Percentiles rank a stretch among this genome's conserved stretches.
Evolutionary conservation across 2,888 invertebrate genomes (phyloP).

Genomic region (Pegoplata infirma): DNA sequence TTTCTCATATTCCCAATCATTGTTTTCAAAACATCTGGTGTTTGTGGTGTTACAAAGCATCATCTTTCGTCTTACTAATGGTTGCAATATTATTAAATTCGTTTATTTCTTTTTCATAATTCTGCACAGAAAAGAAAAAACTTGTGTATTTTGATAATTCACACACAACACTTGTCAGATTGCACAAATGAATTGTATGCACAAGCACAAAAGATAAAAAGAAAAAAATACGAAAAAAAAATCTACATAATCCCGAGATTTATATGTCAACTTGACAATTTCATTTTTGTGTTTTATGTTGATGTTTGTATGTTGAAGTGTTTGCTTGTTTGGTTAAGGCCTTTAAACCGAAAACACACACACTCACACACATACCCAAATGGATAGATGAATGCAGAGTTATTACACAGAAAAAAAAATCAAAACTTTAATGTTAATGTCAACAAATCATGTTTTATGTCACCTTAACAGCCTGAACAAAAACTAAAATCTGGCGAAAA

Average conservation of each 20-base stretch:
- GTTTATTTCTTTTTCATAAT: neutral
- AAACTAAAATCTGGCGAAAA: slow-evolving; percentile 4
- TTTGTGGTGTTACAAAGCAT: neutral
- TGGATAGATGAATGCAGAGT: neutral
- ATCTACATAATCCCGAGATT: slow-evolving; percentile 71
- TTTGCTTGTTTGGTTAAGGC: slow-evolving; percentile 47
- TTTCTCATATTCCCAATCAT: too few species aligned
- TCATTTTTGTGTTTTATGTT: slow-evolving; percentile 65
- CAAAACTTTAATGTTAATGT: slow-evolving; percentile 52
- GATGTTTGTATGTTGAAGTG: slow-evolving; percentile 32
- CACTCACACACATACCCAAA: slow-evolving; percentile 6
- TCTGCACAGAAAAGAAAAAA: neutral
- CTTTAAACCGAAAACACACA: slow-evolving; percentile 46
- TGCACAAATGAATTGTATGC: slow-evolving; percentile 39
- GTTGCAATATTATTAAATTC: neutral
- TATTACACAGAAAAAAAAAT: too few species aligned
- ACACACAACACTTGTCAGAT: slow-evolving; percentile 60
- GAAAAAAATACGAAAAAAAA: slow-evolving; percentile 59
- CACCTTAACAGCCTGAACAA: slow-evolving; percentile 50
- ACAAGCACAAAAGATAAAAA: slow-evolving; percentile 45
- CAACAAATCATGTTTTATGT: slow-evolving; percentile 71
- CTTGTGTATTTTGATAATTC: slow-evolving; percentile 49
- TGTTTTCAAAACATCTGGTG: neutral
- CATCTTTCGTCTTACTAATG: neutral
- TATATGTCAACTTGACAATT: slow-evolving; percentile 77